A percentile compares a stretch with the other conserved stretches of the same genome.
These are phyloP conservation scores for Hydrotaea diabolus DNA, from an alignment of 2,888 invertebrate species.

Conservation along the genomic window DNA sequence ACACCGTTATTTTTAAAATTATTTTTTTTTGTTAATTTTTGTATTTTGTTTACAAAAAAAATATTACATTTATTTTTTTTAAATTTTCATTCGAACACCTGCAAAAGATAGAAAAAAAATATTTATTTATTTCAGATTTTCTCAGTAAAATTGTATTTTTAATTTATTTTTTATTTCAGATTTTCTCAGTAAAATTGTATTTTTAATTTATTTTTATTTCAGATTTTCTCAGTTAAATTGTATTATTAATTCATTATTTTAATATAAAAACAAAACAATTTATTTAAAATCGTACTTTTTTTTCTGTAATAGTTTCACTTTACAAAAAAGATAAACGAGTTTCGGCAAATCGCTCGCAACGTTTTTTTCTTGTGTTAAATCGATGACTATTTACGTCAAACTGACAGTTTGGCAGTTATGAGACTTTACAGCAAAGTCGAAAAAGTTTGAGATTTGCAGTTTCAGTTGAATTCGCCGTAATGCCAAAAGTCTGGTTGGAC, in stretches of 20 bases:
- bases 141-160: not conserved
- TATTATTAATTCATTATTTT: too few relatives aligned
- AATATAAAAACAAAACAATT: too few relatives aligned
- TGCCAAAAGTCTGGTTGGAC: not conserved
- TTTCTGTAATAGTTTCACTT: too few relatives aligned
- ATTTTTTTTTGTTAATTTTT: not conserved
- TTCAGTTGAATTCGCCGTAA: constrained; percentile 45
- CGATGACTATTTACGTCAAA: constrained; percentile 61
- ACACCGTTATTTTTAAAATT: constrained; percentile 6
- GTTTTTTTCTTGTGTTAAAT: constrained; percentile 57
- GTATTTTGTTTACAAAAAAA: not conserved
- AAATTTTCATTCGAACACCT: not conserved
- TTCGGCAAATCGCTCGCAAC: not conserved
- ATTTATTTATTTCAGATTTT: constrained; percentile 8
- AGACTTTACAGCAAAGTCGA: not conserved
- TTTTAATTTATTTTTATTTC: too few relatives aligned
- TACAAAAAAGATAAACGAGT: constrained; percentile 5
- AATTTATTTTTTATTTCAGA: not conserved
- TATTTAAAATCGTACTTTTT: too few relatives aligned
- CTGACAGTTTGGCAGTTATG: constrained; percentile 45
- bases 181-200: not conserved
- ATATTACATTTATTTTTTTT: constrained; percentile 12
- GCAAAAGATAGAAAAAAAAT: constrained; percentile 17
- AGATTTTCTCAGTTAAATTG: not conserved
- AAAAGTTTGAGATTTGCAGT: constrained; percentile 39